Conservation (phyloP, 1,140 invertebrate genomes). For the Lordiphosa collinella region DNA sequence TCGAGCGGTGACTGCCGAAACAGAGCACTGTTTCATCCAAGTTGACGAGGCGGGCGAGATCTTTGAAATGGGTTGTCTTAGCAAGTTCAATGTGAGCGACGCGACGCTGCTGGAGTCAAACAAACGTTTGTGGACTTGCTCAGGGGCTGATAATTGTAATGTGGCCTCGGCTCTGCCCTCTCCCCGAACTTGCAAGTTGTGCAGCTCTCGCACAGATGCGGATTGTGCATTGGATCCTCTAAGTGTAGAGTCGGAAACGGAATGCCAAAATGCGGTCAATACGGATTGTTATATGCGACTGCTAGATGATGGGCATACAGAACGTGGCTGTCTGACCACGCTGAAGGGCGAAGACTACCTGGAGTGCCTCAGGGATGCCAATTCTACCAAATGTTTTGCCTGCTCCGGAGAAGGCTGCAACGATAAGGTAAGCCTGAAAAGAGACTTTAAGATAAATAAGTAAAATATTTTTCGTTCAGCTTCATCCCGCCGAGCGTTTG, state of each 20-base stretch:
- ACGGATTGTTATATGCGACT: slow-evolving; percentile 62
- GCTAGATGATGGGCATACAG: slow-evolving; percentile 59
- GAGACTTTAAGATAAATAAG: no score
- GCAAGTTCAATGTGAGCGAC: slow-evolving; percentile 61
- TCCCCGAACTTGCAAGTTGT: slow-evolving; percentile 37
- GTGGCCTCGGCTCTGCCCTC: slow-evolving; percentile 33
- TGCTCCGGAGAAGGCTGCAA: slow-evolving; percentile 57
- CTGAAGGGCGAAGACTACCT: slow-evolving; percentile 54
- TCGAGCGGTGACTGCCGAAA: slow-evolving; percentile 40
- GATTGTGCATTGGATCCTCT: slow-evolving; percentile 45
- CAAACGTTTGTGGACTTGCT: slow-evolving; percentile 61
- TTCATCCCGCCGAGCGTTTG: slow-evolving; percentile 57
- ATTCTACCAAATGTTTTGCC: slow-evolving; percentile 40
- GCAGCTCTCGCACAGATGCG: slow-evolving; percentile 57
- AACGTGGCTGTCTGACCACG: slow-evolving; percentile 53
- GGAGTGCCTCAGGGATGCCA: slow-evolving; percentile 30
- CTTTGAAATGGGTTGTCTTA: slow-evolving; percentile 55
- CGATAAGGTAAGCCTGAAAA: slow-evolving; percentile 25
- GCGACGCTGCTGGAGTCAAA: slow-evolving; percentile 17
- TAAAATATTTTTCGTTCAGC: slow-evolving; percentile 12
- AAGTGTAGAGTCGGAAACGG: background rate
- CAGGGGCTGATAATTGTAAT: slow-evolving; percentile 64
- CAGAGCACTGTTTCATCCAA: slow-evolving; percentile 62
- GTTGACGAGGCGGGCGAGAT: slow-evolving; percentile 33
- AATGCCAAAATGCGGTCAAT: slow-evolving; percentile 38